Base-by-base conservation (phyloP, 2,888 invertebrate genomes). In the Axea sp. region DNA sequence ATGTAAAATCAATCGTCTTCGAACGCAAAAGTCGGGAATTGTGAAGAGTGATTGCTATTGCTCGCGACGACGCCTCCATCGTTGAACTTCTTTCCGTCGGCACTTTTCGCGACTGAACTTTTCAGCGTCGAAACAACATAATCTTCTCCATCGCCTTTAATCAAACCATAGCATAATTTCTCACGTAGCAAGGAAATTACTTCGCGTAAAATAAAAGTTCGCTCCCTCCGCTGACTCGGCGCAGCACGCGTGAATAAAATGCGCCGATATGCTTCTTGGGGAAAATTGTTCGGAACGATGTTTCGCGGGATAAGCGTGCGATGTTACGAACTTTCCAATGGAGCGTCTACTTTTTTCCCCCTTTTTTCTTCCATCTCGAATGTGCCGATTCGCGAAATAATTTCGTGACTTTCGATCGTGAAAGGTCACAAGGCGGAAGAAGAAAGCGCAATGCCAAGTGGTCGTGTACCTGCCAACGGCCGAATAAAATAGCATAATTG, bases 391-490 rank as follows among this genome's bases (percentile, higher is more conserved):
- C 65, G 74, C 69, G 69, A 74, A 74, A 74, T 74, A 74, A 74
- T 74, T 74, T 69, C 74, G 74, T 74, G 74, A 74, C 71, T 72
- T 62, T 73, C 69, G 55, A 68, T 75, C 75, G 75, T 73, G 76
- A 77, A 77, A 78, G 77, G 76, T 77, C 75, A 72, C 75, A 68
- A 69, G 41, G 59, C 49, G 55, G 45, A 68, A 51, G 62, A 73
- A 74, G 78, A 76, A 76, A 76, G 75, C 72, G 67, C 72, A 59
- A 41, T 65, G 74, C 65, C 71, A 62, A 45, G 33, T 31, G 39
- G 26, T 43, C 24, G 30, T 51, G 57, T 64, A 65, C 22, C 51
- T 55, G 59, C 49, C 60, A 49, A 15, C 14, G 35, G 30, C 31
- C 59, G 9, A 68, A 68, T 59, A 59, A 59, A 51, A 59, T 68